A percentile compares a stretch with the other conserved stretches of the same genome.
Conservation (phyloP, 2,113 vertebrate species). For the Malurus cyaneus region DNA sequence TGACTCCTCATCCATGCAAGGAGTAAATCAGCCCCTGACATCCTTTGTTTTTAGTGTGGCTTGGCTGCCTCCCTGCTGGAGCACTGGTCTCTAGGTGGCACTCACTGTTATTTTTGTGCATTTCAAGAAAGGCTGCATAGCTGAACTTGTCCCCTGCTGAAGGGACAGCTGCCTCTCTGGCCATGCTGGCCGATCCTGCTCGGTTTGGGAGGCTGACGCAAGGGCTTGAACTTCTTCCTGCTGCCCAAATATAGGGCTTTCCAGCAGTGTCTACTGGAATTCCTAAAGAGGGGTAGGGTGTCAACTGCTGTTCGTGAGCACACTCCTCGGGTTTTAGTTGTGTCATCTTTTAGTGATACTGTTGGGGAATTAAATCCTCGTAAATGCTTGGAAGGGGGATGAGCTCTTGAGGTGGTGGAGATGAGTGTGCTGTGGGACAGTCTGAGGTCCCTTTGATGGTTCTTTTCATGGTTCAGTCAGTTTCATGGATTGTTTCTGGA, state of each 20-base stretch:
- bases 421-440: not conserved
- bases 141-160: not conserved
- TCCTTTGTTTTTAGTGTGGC: not conserved
- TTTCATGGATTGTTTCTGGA: not conserved
- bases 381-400: not conserved
- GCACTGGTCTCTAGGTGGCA: constrained; percentile 16
- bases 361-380: not conserved
- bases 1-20: not conserved
- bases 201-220: not conserved
- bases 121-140: constrained; percentile 8
- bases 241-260: not conserved
- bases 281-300: not conserved
- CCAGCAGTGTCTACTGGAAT: not conserved
- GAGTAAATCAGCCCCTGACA: not conserved
- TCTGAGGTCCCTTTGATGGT: not conserved
- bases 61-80: not conserved
- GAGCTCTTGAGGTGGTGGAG: fast-evolving
- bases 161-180: not conserved
- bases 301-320: not conserved
- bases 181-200: not conserved
- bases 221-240: not conserved
- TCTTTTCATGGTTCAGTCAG: not conserved
- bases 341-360: not conserved
- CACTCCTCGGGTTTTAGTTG: not conserved
- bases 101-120: constrained; percentile 2